phyloP scores from a whole-genome alignment of 2,113 vertebrate species.

The Clinocottus analis region DNA sequence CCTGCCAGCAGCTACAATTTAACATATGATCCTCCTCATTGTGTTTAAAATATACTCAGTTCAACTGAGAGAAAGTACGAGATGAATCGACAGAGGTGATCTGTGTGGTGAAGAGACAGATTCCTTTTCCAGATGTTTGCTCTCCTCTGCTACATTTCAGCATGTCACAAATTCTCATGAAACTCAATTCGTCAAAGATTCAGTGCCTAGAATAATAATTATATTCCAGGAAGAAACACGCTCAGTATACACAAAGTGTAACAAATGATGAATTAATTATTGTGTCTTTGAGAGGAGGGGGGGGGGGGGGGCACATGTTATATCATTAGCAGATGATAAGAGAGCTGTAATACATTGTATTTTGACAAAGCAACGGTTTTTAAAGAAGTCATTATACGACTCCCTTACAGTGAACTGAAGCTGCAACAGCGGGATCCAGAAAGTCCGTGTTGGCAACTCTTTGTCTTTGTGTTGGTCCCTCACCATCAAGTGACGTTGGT shows the following conservation, averaged over 20 bases:
- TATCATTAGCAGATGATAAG: constrained; percentile 50
- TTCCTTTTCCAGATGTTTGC: constrained; percentile 81
- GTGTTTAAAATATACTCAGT: neutral
- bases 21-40: neutral
- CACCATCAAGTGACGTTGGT: constrained; percentile 51
- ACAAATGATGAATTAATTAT: constrained; percentile 58
- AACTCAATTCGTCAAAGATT: constrained; percentile 54
- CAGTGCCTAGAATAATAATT: constrained; percentile 71
- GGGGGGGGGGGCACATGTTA: neutral
- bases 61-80: constrained; percentile 26
- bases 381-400: constrained; percentile 16
- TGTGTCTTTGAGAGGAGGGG: neutral
- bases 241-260: constrained; percentile 54
- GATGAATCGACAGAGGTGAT: constrained; percentile 48
- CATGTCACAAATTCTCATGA: constrained; percentile 63
- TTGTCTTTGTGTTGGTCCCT: constrained; percentile 54
- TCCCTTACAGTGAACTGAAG: neutral
- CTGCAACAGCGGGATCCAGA: constrained; percentile 17
- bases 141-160: constrained; percentile 67
- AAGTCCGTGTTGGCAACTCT: constrained; percentile 10
- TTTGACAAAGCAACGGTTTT: constrained; percentile 19
- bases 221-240: constrained; percentile 49
- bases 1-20: neutral
- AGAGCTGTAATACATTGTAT: constrained; percentile 1
- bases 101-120: constrained; percentile 56